Conservation (phyloP, 2,888 invertebrate species). For the Melangyna quadrimaculata region DNA sequence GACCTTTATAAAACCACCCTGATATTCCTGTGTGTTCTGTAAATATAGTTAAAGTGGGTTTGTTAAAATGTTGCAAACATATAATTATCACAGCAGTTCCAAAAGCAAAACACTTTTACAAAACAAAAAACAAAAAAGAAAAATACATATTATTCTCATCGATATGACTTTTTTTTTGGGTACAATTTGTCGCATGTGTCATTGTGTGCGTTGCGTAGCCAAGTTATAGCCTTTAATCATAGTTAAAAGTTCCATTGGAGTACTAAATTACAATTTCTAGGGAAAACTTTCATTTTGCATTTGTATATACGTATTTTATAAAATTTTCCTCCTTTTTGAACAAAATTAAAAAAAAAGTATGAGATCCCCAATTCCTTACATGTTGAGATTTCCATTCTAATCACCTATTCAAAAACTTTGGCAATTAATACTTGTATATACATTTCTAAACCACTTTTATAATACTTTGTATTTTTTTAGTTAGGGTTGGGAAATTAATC, state of each 20-base stretch:
- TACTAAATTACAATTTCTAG: background rate
- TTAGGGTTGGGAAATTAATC: background rate
- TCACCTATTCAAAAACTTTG: conserved; percentile 3
- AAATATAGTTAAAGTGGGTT: too few species aligned
- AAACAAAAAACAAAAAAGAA: too few species aligned
- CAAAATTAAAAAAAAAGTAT: background rate
- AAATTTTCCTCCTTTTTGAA: background rate
- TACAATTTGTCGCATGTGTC: too few species aligned
- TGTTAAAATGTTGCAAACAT: too few species aligned
- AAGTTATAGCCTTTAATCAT: too few species aligned
- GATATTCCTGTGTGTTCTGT: too few species aligned
- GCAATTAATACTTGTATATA: background rate
- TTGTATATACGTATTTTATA: background rate
- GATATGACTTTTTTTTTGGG: too few species aligned
- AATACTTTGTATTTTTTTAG: background rate
- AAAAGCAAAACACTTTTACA: too few species aligned
- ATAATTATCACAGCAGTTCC: too few species aligned
- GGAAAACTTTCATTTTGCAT: background rate
- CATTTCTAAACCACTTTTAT: background rate
- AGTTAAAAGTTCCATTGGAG: background rate
- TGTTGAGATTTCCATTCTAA: background rate
- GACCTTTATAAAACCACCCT: too few species aligned
- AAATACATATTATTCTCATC: too few species aligned
- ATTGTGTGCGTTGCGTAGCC: too few species aligned
- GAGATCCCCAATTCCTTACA: background rate